Evolutionary conservation across 2,797 vertebrate species (phyloP).

Genomic region (Gymnopithys bicolor): DNA sequence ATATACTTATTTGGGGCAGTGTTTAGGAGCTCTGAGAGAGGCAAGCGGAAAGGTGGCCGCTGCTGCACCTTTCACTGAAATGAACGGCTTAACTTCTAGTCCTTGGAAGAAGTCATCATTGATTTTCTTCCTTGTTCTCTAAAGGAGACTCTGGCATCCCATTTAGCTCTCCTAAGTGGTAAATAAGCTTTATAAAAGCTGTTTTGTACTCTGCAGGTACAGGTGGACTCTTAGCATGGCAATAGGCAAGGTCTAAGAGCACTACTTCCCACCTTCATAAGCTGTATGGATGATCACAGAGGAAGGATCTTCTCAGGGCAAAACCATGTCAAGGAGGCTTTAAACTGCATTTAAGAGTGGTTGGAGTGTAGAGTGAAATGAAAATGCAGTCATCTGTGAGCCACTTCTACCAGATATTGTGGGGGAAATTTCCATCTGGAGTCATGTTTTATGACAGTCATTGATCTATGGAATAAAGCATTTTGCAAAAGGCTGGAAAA

Average conservation of each 20-base stretch:
- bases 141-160: not conserved
- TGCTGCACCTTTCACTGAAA: not conserved
- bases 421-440: not conserved
- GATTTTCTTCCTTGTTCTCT: not conserved
- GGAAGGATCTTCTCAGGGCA: not conserved
- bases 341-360: not conserved
- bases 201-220: not conserved
- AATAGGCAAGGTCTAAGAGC: not conserved
- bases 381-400: not conserved
- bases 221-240: not conserved
- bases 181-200: not conserved
- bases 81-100: not conserved
- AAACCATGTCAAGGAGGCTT: not conserved
- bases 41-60: not conserved
- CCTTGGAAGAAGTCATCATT: not conserved
- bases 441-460: not conserved
- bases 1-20: not conserved
- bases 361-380: not conserved
- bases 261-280: not conserved
- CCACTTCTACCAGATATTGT: not conserved
- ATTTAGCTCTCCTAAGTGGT: not conserved
- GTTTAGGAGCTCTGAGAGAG: not conserved
- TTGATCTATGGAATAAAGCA: slow-evolving; percentile 6
- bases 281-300: not conserved
- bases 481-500: slow-evolving; percentile 25